A percentile compares a stretch with the other conserved stretches of the same genome.
phyloP scores from a whole-genome alignment of 2,113 vertebrate species.

The Macquaria ambigua region DNA sequence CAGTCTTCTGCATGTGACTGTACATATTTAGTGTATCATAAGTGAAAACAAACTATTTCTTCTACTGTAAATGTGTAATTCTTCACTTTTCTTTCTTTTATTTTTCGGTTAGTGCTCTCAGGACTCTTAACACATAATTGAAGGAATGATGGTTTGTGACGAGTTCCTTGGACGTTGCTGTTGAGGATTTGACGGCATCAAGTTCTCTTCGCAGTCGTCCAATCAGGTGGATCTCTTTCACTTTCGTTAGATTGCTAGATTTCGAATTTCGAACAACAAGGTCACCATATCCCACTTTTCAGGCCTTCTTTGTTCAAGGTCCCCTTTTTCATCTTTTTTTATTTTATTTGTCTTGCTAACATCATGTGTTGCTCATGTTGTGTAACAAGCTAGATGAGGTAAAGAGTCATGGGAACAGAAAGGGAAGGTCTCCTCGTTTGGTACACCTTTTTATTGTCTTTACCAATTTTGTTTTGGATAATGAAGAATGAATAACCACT shows the following conservation, averaged over 20 bases:
- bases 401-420: conserved; percentile 40
- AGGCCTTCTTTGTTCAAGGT: conserved; percentile 61
- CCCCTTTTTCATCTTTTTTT: conserved; percentile 32
- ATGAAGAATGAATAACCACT: conserved; percentile 78
- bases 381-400: conserved; percentile 54
- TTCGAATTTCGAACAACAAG: conserved; percentile 58
- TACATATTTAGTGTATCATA: conserved; percentile 91
- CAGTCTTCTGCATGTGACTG: conserved; percentile 82
- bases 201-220: conserved; percentile 58
- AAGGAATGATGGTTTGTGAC: conserved; percentile 83
- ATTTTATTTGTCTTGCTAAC: conserved; percentile 67
- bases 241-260: conserved; percentile 49
- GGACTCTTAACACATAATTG: conserved; percentile 91
- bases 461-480: conserved; percentile 21
- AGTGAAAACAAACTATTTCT: conserved; percentile 89
- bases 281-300: conserved; percentile 67
- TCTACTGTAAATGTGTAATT: conserved; percentile 92
- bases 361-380: conserved; percentile 53
- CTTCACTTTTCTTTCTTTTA: conserved; percentile 85
- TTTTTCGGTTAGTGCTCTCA: conserved; percentile 97
- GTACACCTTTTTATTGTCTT: conserved; percentile 52
- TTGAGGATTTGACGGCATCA: conserved; percentile 51
- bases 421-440: conserved; percentile 57
- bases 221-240: conserved; percentile 73
- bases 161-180: conserved; percentile 68